Evolutionary conservation across 2,888 invertebrate genomes (phyloP).

Genomic region (Melinopterus prodromus): DNA sequence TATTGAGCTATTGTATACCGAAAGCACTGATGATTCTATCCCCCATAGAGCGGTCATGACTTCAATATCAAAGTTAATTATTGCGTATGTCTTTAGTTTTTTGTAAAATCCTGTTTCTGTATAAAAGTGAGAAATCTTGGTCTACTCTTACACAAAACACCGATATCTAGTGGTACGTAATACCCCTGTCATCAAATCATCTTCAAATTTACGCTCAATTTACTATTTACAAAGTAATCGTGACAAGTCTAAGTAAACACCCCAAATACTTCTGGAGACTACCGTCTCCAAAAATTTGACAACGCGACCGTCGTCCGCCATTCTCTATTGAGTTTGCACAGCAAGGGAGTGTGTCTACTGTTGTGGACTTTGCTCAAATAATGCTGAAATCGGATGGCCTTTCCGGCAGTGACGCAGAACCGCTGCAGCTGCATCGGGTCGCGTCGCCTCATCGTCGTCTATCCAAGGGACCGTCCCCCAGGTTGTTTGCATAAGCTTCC

Average conservation of each 20-base stretch:
- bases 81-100: too few relatives aligned
- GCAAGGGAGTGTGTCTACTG: neutral
- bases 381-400: neutral
- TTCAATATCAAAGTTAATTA: too few relatives aligned
- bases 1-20: too few relatives aligned
- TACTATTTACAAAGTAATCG: slow-evolving; percentile 5
- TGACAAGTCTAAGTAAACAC: neutral
- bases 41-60: too few relatives aligned
- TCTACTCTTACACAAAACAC: too few relatives aligned
- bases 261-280: neutral
- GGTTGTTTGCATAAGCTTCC: slow-evolving; percentile 13
- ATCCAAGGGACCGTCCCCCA: neutral
- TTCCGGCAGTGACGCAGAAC: neutral
- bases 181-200: neutral
- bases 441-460: neutral
- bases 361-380: neutral
- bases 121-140: too few relatives aligned
- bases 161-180: too few relatives aligned
- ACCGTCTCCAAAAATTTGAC: neutral
- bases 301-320: neutral
- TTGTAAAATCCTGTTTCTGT: too few relatives aligned
- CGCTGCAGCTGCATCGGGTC: neutral
- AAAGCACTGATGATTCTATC: too few relatives aligned
- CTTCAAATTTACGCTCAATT: neutral
- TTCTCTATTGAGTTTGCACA: neutral